Percentiles rank a stretch among this genome's conserved stretches.
Conservation (phyloP, 2,797 vertebrate genomes). For the Aldrovandia affinis region DNA sequence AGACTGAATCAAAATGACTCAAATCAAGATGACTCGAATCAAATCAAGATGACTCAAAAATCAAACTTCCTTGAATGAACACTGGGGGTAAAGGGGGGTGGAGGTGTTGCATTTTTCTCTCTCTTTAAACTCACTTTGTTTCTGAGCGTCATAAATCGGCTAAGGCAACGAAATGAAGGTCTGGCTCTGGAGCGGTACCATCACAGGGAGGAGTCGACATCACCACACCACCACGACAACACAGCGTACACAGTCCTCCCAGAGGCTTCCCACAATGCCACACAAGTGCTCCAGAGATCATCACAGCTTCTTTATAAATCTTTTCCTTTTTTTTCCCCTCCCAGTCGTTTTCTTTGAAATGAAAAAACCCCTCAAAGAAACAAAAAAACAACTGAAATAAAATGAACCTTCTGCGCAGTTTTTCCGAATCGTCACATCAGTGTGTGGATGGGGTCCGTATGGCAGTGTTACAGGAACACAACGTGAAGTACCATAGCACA, state of each 20-base stretch:
- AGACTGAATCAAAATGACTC: slow-evolving; percentile 74
- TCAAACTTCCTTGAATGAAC: slow-evolving; percentile 68
- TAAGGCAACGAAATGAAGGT: slow-evolving; percentile 78
- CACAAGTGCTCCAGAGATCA: slow-evolving; percentile 63
- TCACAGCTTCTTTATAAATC: slow-evolving; percentile 70
- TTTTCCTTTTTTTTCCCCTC: slow-evolving; percentile 25
- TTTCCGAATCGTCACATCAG: slow-evolving; percentile 65
- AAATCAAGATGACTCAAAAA: slow-evolving; percentile 74
- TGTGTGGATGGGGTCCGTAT: slow-evolving; percentile 71
- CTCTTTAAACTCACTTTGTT: slow-evolving; percentile 60
- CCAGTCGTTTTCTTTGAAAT: slow-evolving; percentile 50
- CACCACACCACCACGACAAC: slow-evolving; percentile 68
- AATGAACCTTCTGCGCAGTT: no score
- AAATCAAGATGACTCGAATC: no score
- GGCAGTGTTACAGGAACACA: slow-evolving; percentile 78
- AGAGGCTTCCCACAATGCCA: slow-evolving; percentile 62
- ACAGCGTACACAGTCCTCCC: slow-evolving; percentile 66
- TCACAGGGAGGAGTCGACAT: slow-evolving; percentile 65
- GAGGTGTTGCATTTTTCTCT: slow-evolving; percentile 52
- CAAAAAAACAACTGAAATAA: slow-evolving; percentile 12
- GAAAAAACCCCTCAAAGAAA: slow-evolving; percentile 51
- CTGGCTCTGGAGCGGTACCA: slow-evolving; percentile 72
- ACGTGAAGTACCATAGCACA: slow-evolving; percentile 86
- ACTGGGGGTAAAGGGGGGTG: slow-evolving; percentile 61
- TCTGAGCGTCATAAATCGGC: slow-evolving; percentile 73